Base-by-base conservation (phyloP, 2,113 vertebrate genomes). In the Rallus limicola region DNA sequence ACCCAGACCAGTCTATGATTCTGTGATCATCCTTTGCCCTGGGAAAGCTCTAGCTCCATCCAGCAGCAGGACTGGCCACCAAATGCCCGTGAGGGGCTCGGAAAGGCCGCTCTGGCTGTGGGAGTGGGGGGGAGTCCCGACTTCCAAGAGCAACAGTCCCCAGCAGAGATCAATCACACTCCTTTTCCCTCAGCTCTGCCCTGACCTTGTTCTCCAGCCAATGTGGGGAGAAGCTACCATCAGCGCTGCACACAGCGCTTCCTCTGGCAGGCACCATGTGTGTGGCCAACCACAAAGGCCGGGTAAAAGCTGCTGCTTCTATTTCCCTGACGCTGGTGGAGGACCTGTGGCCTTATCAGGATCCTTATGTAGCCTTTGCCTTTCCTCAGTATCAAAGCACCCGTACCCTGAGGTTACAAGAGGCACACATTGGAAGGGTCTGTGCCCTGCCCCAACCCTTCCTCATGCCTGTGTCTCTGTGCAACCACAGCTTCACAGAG, bases 401-500 rank as follows among this genome's bases (percentile, higher is more conserved):
- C n/a, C 5, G 5, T 5, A 6, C 21, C 29, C 38, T 25, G 6
- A 3, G 33, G 24, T n/a, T 68, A 29, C 11, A 3, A 15, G 40
- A n/a, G 50, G 24, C 6, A 5, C 6, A 3, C 40, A 28, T 6
- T 52, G 59, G 69, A 16, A 55, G 26, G 48, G 65, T 31, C 34
- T 40, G 46, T 34, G 46, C 1, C 1, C 1, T 42, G 19, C 16
- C 67, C 12, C 26, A 15, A 38, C 62, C 62, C 33, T 58, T 23
- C 36, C 75, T 59, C 11, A 1, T 26, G 4, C 17, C 59, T 9
- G 17, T 8, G 1, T 6, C 44, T 34, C 38, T 31, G 5, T 29
- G 56, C 80, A 59, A 15, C 46, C 3, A 0, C 1, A 0, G 42
- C 46, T 63, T 10, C 18, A 15, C 58, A 31, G 46, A 83, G 52